These are phyloP conservation scores for Parauchenoglanis punctatus DNA, from an alignment of 2,797 vertebrate species.

Conservation along the genomic window DNA sequence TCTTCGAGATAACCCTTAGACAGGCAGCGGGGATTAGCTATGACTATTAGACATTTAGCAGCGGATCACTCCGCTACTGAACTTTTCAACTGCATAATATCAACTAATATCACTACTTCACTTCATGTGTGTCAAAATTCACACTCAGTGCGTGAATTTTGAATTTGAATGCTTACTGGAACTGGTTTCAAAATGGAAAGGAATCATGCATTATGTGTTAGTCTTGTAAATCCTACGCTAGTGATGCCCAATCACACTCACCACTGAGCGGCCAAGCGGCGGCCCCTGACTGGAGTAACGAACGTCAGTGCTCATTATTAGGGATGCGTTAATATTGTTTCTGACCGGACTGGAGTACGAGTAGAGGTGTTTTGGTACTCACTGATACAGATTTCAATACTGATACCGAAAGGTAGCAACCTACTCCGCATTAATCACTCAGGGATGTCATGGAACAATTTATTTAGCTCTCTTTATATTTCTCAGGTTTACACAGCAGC, in stretches of 20 bases:
- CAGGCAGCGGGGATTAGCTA: slow-evolving; percentile 77
- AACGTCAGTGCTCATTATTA: neutral
- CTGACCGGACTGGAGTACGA: neutral
- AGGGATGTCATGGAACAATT: neutral
- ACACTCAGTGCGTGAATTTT: slow-evolving; percentile 1
- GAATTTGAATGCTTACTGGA: neutral
- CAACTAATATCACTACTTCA: neutral
- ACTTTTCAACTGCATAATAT: neutral
- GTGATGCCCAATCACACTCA: slow-evolving; percentile 25
- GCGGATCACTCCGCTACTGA: neutral
- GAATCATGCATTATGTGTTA: neutral
- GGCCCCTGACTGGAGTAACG: neutral
- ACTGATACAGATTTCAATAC: neutral
- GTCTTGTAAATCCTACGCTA: neutral
- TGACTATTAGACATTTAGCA: slow-evolving; percentile 10
- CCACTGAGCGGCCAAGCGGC: neutral
- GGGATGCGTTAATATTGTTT: neutral
- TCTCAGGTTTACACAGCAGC: neutral
- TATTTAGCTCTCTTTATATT: too few species aligned
- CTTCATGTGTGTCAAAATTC: slow-evolving; percentile 18
- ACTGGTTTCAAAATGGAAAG: neutral
- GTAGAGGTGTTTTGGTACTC: neutral
- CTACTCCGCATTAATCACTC: neutral
- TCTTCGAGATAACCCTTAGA: slow-evolving; percentile 98
- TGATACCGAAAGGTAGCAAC: neutral